These are phyloP conservation scores for Frankliniella fusca DNA, from an alignment of 2,888 invertebrate genomes.

Conservation along the genomic window DNA sequence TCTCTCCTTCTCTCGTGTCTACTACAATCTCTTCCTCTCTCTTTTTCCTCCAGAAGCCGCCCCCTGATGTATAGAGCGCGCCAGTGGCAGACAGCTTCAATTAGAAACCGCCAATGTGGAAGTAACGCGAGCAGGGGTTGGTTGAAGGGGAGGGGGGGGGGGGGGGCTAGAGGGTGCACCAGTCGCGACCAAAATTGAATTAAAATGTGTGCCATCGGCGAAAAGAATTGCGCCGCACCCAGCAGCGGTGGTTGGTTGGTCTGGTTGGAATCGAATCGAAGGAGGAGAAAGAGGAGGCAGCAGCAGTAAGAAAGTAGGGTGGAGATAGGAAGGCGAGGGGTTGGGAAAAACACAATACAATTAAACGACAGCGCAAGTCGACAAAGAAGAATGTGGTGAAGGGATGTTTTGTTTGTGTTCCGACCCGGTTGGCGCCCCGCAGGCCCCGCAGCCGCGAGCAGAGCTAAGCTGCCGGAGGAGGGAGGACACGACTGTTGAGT, in stretches of 20 bases:
- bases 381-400: neutral
- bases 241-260: neutral
- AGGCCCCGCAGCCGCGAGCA: neutral
- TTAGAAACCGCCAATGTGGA: constrained; percentile 21
- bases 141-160: neutral
- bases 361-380: constrained; percentile 16
- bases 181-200: neutral
- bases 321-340: neutral
- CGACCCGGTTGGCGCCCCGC: neutral
- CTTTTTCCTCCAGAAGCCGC: neutral
- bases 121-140: neutral
- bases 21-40: neutral
- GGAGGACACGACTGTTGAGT: neutral
- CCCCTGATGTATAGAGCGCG: constrained; percentile 15
- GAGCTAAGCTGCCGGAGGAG: neutral
- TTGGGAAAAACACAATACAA: constrained; percentile 17
- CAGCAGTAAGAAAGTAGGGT: neutral
- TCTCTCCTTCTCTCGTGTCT: neutral
- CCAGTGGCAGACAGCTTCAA: constrained; percentile 18
- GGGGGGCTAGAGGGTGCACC: neutral
- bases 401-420: neutral
- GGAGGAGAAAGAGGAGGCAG: neutral
- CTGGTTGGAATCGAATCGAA: neutral
- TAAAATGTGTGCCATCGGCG: constrained; percentile 24
- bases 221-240: constrained; percentile 5